Conservation (phyloP, 2,888 invertebrate species). For the Drosophila bunnanda region DNA sequence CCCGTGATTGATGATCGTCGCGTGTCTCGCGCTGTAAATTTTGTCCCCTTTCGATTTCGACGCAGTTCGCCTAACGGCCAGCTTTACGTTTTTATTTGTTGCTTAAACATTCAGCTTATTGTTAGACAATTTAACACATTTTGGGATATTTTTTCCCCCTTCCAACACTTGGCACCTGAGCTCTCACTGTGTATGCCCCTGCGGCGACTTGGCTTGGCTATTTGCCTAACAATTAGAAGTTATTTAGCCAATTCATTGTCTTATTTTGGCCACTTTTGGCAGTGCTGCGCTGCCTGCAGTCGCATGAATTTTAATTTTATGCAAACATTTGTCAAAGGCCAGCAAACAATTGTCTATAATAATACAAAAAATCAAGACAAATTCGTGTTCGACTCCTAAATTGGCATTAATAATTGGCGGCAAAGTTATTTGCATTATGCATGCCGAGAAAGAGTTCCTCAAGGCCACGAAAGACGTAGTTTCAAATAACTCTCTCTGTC, state of each 20-base stretch:
- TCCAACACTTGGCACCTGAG: conserved; percentile 31
- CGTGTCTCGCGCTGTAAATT: conserved; percentile 61
- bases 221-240: conserved; percentile 77
- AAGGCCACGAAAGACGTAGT: conserved; percentile 51
- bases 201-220: conserved; percentile 56
- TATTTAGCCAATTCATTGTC: conserved; percentile 69
- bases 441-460: conserved; percentile 46
- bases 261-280: conserved; percentile 59
- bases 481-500: conserved; percentile 3
- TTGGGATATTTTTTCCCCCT: conserved; percentile 18
- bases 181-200: conserved; percentile 7
- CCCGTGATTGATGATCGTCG: conserved; percentile 75
- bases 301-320: conserved; percentile 73
- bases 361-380: conserved; percentile 29
- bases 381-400: conserved; percentile 46
- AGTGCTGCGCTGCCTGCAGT: conserved; percentile 44
- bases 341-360: conserved; percentile 38
- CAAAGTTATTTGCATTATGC: conserved; percentile 58
- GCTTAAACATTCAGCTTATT: conserved; percentile 54
- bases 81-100: conserved; percentile 31
- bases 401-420: conserved; percentile 63
- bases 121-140: conserved; percentile 71
- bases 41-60: conserved; percentile 70
- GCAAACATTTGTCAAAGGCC: conserved; percentile 66
- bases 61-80: conserved; percentile 43